phyloP scores from a whole-genome alignment of 2,113 vertebrate genomes.

The Vireo altiloquus region DNA sequence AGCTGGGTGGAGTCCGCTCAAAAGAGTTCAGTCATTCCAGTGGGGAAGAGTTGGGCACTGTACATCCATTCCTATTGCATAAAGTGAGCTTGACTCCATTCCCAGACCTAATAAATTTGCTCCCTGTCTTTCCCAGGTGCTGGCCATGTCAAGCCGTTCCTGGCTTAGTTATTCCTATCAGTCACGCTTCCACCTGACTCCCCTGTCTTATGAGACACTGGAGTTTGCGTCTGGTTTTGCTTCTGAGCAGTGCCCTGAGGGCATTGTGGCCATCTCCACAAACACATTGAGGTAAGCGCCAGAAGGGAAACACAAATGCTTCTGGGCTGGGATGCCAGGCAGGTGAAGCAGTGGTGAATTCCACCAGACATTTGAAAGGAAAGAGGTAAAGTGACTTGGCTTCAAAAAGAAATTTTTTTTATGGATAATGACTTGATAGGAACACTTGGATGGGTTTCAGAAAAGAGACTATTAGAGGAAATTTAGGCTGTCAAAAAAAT shows the following conservation, averaged over 20 bases:
- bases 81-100: neutral
- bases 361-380: neutral
- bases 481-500: neutral
- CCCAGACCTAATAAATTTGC: neutral
- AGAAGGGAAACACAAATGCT: neutral
- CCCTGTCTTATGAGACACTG: slow-evolving; percentile 92
- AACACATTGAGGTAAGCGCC: slow-evolving; percentile 90
- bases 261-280: slow-evolving; percentile 98
- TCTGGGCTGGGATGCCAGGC: neutral
- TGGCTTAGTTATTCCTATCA: slow-evolving; percentile 99
- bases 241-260: slow-evolving; percentile 96
- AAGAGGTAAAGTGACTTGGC: neutral
- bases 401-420: neutral
- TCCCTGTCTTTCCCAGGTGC: slow-evolving; percentile 74
- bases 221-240: slow-evolving; percentile 98
- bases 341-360: neutral
- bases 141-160: slow-evolving; percentile 98
- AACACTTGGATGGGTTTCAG: neutral
- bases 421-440: neutral
- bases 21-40: neutral
- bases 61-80: rapidly evolving
- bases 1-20: neutral
- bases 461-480: neutral
- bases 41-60: rapidly evolving
- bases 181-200: slow-evolving; percentile 95